Conservation (phyloP, 2,113 vertebrate genomes). For the Odocoileus virginianus region DNA sequence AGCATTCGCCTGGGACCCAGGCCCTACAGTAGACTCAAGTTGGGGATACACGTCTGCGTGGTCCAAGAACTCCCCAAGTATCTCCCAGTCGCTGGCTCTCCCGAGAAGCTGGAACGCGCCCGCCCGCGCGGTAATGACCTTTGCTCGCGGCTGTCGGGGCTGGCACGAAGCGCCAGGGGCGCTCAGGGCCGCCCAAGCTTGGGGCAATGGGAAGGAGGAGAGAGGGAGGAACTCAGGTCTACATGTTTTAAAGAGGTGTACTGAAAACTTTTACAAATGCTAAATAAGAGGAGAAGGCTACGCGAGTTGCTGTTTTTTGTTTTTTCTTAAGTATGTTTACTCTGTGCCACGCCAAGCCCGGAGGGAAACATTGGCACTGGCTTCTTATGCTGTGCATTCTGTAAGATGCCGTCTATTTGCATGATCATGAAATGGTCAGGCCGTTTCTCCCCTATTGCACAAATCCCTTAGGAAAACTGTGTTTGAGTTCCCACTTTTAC, state of each 20-base stretch:
- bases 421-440: background rate
- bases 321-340: background rate
- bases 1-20: background rate
- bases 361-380: background rate
- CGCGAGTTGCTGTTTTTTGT: background rate
- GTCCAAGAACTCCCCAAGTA: background rate
- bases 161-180: accelerated
- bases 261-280: background rate
- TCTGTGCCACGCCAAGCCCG: background rate
- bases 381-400: background rate
- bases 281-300: background rate
- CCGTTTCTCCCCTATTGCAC: background rate
- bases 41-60: background rate
- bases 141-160: background rate
- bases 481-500: slow-evolving; percentile 19
- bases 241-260: background rate
- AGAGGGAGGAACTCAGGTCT: background rate
- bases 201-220: no score
- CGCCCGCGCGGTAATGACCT: background rate
- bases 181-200: background rate
- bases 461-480: background rate
- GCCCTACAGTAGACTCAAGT: background rate
- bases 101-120: background rate
- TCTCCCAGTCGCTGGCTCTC: background rate
- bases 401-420: background rate